Base-by-base conservation (phyloP, 2,797 vertebrate species). In the Gila robusta region DNA sequence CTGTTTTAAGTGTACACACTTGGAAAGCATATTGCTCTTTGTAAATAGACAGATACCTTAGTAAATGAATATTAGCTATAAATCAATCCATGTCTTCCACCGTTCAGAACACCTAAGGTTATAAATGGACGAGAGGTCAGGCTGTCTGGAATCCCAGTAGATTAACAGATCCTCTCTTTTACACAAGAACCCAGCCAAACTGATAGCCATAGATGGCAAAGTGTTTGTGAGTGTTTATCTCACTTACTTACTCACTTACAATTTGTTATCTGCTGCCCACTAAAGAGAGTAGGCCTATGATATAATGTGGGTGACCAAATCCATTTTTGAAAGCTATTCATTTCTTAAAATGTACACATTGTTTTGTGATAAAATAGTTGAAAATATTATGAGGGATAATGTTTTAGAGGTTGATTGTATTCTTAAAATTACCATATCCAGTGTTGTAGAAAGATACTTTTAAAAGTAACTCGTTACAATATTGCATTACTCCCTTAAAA, bases 81-180 rank as follows among this genome's bases (percentile, higher is more conserved):
- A 28, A 35, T 62, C 8, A 41, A 66, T 47, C 41, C 4, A 32
- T 80, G 64, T 35, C 56, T 74, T 66, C 4, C 37, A 47, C 19
- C 54, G n/a, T 44, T 76, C 28, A 66, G 28, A 83, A 37, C 21
- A 52, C 21, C 23, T 28, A 26, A 39, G 44, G 17, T 54, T 77
- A 84, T 77, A 67, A 84, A 77, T 69, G 35, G 62, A 54, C 17
- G 39, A n/a, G 47, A n/a, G 16, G 39, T 71, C 70, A 28, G 86
- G 84, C 88, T 78, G 81, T 73, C 87, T 90, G 91, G 91, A 93
- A 93, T 92, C 89, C 87, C 88, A 76, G 16, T 2, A 86, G 89
- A 93, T 93, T 93, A 94, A 93, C 92, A 89, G 80, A 72, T 72
- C 86, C 90, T 90, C 82, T 88, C 79, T 78, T 73, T 59, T 70